These are phyloP conservation scores for Centruroides sculpturatus DNA, from an alignment of 1,140 invertebrate genomes.

Conservation along the genomic window DNA sequence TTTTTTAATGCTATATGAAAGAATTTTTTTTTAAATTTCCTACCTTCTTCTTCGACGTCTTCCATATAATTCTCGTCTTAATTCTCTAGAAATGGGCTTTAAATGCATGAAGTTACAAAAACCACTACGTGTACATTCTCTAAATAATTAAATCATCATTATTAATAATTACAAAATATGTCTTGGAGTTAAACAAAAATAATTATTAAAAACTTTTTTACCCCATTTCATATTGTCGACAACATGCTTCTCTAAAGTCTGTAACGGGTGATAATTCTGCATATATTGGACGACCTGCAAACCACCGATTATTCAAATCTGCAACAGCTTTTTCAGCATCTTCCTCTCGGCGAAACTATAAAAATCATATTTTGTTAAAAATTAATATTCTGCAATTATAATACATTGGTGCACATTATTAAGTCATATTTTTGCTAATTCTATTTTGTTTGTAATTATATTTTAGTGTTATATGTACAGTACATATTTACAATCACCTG, in stretches of 20 bases:
- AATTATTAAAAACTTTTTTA: slow-evolving; percentile 20
- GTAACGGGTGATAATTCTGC: slow-evolving; percentile 96
- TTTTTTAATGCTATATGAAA: no score
- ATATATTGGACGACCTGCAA: slow-evolving; percentile 94
- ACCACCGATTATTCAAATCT: slow-evolving; percentile 97
- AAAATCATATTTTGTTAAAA: no score
- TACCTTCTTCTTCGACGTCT: slow-evolving; percentile 26
- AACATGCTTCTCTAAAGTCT: slow-evolving; percentile 97
- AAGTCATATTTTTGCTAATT: no score
- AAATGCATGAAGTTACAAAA: slow-evolving; percentile 99
- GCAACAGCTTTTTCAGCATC: slow-evolving; percentile 94
- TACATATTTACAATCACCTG: no score
- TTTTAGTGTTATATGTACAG: no score
- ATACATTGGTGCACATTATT: no score
- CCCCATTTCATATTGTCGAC: slow-evolving; percentile 98
- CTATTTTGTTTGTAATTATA: no score
- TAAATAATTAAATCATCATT: slow-evolving; percentile 24
- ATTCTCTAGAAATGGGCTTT: slow-evolving; percentile 88
- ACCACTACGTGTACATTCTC: slow-evolving; percentile 90
- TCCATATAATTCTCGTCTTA: slow-evolving; percentile 64
- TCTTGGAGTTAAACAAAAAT: no score
- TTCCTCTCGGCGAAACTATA: slow-evolving; percentile 82
- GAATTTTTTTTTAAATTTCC: no score
- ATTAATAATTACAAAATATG: no score
- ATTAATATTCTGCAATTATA: no score